phyloP scores from a whole-genome alignment of 2,797 vertebrate species.

The Enteromius paludinosus region DNA sequence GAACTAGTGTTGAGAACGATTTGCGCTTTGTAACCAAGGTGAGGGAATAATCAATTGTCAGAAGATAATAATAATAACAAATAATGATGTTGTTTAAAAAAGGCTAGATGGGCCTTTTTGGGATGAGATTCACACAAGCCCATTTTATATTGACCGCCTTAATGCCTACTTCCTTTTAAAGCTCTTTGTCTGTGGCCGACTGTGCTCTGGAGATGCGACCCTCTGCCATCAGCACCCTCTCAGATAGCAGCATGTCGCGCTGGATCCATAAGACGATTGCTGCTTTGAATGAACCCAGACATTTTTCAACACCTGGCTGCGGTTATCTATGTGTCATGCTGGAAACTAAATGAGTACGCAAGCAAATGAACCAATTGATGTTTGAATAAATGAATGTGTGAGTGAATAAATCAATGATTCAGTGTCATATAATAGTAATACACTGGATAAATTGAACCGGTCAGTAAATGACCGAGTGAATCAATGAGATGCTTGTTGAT shows the following conservation, averaged over 20 bases:
- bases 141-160: constrained; percentile 71
- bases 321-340: constrained; percentile 15
- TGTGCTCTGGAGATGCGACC: constrained; percentile 30
- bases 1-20: constrained; percentile 33
- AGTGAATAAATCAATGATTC: background rate
- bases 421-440: background rate
- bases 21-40: constrained; percentile 65
- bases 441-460: background rate
- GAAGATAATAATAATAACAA: constrained; percentile 74
- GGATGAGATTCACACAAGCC: constrained; percentile 68
- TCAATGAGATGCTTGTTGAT: background rate
- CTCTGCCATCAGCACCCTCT: constrained; percentile 24
- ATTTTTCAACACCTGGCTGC: constrained; percentile 31
- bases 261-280: constrained; percentile 45
- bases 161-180: constrained; percentile 44
- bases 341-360: background rate
- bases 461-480: background rate
- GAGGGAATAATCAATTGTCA: constrained; percentile 53
- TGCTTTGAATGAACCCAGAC: constrained; percentile 17
- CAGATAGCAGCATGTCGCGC: background rate
- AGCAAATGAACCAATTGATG: too few relatives aligned
- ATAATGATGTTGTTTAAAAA: constrained; percentile 67
- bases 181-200: constrained; percentile 28
- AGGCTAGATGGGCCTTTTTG: constrained; percentile 68
- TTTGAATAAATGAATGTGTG: too few relatives aligned